Conservation (phyloP, 2,888 invertebrate genomes). For the Actias luna region DNA sequence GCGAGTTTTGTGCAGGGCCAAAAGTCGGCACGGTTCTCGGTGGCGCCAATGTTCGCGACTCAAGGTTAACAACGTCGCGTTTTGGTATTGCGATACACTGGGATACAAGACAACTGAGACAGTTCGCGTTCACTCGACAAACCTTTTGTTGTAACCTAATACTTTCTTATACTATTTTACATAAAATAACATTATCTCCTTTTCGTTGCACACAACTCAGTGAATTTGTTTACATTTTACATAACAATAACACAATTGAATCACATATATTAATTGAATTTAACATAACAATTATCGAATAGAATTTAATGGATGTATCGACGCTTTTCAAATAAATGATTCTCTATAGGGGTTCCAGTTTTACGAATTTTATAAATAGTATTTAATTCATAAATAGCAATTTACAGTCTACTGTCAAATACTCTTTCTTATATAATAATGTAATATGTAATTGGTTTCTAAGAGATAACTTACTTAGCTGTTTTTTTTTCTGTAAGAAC, state of each 20-base stretch:
- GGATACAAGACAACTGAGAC: constrained; percentile 27
- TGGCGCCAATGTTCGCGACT: constrained; percentile 61
- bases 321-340: background rate
- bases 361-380: background rate
- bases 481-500: no score
- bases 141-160: constrained; percentile 12
- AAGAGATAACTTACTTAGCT: no score
- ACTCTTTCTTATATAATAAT: no score
- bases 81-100: constrained; percentile 40
- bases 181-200: background rate
- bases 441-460: no score
- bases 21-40: constrained; percentile 32
- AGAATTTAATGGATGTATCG: background rate
- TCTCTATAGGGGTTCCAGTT: background rate
- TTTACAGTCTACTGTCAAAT: no score
- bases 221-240: background rate
- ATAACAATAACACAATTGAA: background rate
- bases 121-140: constrained; percentile 11
- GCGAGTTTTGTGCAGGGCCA: constrained; percentile 34
- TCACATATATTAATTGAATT: no score
- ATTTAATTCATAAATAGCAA: no score
- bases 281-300: background rate
- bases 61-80: constrained; percentile 57
- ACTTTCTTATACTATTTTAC: constrained; percentile 8
- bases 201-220: background rate